Base-by-base conservation (phyloP, 2,113 vertebrate genomes). In the Podocnemis expansa region DNA sequence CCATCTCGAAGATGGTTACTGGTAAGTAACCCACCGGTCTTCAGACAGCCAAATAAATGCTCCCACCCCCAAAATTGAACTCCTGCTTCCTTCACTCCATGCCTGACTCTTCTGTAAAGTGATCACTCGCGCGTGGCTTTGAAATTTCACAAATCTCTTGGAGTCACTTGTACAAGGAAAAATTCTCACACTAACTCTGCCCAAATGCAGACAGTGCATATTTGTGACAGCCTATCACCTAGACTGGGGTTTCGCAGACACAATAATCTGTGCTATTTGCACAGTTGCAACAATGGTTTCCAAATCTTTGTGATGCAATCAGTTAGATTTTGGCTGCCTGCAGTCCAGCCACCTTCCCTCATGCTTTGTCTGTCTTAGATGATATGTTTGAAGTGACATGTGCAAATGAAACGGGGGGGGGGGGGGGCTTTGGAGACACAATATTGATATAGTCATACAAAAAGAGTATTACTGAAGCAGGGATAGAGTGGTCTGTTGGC, bases 221-320 rank as follows among this genome's bases (percentile, higher is more conserved):
- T 49, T 85, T 76, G 16, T 92, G 94, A 80, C 82, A 86, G 63
- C 41, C n/a, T 47, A 34, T 47, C 63, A 88, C 63, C 43, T 85
- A 25, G 38, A 58, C 85, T 45, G 91, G 78, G 85, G 89, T 88
- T 93, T 95, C 90, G 93, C 5, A 11, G 85, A 1, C 60, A 70
- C 80, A 76, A 14, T 0, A 4, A 58, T 78, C 43, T 60, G 58
- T 60, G 58, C 58, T 60, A 34, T 96, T 63, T 22, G 51, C 88
- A 25, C 84, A 87, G 90, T 87, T 94, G 90, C 89, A 95, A 16
- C 51, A 17, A 52, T 5, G 51, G 51, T 52, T 52, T 52, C 51
- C 14, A 9, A 94, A 85, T 73, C 0, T 0, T 54, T 91, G 91
- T 31, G 3, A 51, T 49, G 11, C 8, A 41, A 0, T 58, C 12